Conservation (phyloP, 2,888 invertebrate genomes). For the Chaetoderma sp. region DNA sequence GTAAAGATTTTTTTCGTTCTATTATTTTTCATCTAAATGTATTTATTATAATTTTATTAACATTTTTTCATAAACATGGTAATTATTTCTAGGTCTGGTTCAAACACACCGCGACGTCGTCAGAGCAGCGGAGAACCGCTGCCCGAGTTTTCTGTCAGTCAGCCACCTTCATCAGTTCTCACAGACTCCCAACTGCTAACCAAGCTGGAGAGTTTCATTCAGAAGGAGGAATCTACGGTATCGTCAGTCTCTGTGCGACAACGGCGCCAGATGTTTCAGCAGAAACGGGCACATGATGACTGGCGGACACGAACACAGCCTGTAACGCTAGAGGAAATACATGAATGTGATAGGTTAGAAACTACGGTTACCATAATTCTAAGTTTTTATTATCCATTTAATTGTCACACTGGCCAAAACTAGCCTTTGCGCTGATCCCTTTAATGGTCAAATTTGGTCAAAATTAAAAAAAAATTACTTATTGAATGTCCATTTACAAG, state of each 20-base stretch:
- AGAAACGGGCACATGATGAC: slow-evolving; percentile 75
- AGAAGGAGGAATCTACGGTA: slow-evolving; percentile 28
- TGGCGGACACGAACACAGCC: slow-evolving; percentile 59
- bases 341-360: slow-evolving; percentile 57
- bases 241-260: slow-evolving; percentile 31
- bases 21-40: too few species aligned
- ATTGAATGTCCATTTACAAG: too few species aligned
- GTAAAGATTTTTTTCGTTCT: too few species aligned
- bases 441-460: too few species aligned
- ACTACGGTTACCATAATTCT: not conserved
- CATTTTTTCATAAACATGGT: too few species aligned
- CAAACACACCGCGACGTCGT: slow-evolving; percentile 40
- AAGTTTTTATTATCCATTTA: not conserved
- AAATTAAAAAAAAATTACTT: too few species aligned
- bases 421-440: too few species aligned
- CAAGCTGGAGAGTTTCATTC: slow-evolving; percentile 49
- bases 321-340: slow-evolving; percentile 57
- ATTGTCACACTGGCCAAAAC: too few species aligned
- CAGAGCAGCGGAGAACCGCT: slow-evolving; percentile 39
- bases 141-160: not conserved
- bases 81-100: too few species aligned
- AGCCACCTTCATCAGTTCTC: slow-evolving; percentile 13
- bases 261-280: slow-evolving; percentile 47
- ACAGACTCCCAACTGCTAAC: slow-evolving; percentile 56
- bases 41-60: too few species aligned